Conservation (phyloP, 2,113 vertebrate species). For the Gavia stellata region DNA sequence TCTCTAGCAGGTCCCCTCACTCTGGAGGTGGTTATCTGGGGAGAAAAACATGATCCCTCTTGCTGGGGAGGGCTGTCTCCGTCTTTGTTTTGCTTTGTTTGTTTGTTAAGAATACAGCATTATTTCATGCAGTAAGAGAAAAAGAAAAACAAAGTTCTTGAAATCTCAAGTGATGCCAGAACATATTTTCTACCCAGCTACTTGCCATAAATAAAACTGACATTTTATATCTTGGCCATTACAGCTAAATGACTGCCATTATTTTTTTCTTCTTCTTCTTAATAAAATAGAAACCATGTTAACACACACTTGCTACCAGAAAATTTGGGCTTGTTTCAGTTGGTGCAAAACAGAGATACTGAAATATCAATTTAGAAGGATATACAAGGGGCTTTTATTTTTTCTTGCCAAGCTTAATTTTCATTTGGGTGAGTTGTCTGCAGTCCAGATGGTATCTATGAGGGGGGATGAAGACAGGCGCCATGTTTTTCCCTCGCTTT, state of each 20-base stretch:
- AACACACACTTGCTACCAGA: constrained; percentile 10
- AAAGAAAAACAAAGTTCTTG: constrained; percentile 59
- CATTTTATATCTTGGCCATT: constrained; percentile 63
- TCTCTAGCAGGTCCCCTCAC: neutral
- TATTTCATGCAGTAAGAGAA: constrained; percentile 49
- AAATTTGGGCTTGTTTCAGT: neutral
- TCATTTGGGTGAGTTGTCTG: constrained; percentile 4
- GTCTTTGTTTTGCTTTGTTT: constrained; percentile 43
- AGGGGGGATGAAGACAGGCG: neutral
- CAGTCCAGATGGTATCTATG: neutral
- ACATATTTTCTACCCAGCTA: constrained; percentile 64
- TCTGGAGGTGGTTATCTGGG: neutral
- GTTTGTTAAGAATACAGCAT: constrained; percentile 54
- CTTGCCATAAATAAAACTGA: constrained; percentile 67
- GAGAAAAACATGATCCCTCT: neutral
- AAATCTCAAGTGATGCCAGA: constrained; percentile 53
- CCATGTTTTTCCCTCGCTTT: neutral
- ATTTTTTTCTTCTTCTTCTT: neutral
- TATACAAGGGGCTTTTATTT: neutral
- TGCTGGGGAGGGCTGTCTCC: neutral
- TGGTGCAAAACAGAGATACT: constrained; percentile 5
- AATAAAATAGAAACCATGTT: constrained; percentile 30
- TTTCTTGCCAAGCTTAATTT: neutral
- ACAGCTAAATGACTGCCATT: constrained; percentile 34
- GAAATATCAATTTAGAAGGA: constrained; percentile 30